Base-by-base conservation (phyloP, 2,113 vertebrate genomes). In the Stegastes partitus region DNA sequence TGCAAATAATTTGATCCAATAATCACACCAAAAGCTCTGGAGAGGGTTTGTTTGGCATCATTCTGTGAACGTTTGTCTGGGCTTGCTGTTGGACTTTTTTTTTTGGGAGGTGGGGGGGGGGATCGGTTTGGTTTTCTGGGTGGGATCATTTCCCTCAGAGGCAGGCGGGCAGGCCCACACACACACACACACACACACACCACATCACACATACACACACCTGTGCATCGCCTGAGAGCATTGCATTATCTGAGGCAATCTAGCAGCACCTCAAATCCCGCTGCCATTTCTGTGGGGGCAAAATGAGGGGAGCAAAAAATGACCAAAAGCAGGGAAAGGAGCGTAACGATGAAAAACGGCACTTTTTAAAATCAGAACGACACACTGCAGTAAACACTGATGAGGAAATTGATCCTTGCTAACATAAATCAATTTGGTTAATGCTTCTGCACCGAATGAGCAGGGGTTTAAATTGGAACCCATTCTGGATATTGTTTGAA, bases 161-260 rank as follows among this genome's bases (percentile, higher is more conserved):
- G 69, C 55, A 64, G 62, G 11, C 53, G 66, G 62, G 7, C 68
- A 56, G 23, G 18, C 66, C 25, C 16, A 23, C 42, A 34, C 54
- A 53, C 49, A n/a, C 10, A 75, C 34, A 62, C 55, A 25, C 51
- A 54, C 74, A 65, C 39, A 69, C 61, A 49, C 26, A 45, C 62
- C 53, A 44, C 55, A 55, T 61, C 68, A 42, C 54, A 55, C 63
- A 67, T 53, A 81, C 67, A 67, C 67, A 68, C 84, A 82, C 84
- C 78, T 58, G 78, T 44, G 70, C 57, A 69, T 42, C 12, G 59
- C 86, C 83, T 73, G 72, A 79, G 64, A 86, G 77, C 67, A 71
- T 50, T 80, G 79, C 65, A 80, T 88, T 84, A 89, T 90, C 85
- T 65, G 78, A 90, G 68, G 76, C 85, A 77, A 77, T 87, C 83